Base-by-base conservation (phyloP, 2,888 invertebrate genomes). In the Mythimna loreyi region DNA sequence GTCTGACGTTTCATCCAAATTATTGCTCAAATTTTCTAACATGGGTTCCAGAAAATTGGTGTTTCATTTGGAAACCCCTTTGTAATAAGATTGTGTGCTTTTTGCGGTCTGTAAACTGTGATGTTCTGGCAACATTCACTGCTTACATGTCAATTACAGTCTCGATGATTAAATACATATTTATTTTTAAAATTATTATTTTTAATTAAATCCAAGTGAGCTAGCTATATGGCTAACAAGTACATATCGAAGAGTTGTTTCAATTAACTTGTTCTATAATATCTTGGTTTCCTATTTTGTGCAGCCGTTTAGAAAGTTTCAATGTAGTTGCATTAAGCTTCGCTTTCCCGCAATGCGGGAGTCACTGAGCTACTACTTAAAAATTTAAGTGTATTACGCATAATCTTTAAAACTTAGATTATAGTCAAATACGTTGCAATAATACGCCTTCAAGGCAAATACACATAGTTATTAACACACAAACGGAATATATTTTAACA, bases 401-500 rank as follows among this genome's bases (percentile, higher is more conserved):
- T 93, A 93, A 94, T 93, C 85, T 82, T 89, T 80, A 85, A 84
- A 83, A 66, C 73, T 89, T 92, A 92, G 92, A 85, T 87, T 84
- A 86, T 93, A 93, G 92, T 93, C 83, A 89, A 83, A 92, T 84
- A 85, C 80, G 94, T 93, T 94, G 94, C 94, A 95, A 95, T 94
- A 94, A 92, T 86, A 80, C 82, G 93, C 93, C 94, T 94, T 86
- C 87, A 93, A 93, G 93, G 93, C 87, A 85, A 82, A 82, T 72
- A 80, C 79, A 83, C 73, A 67, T 84, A 84, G 81, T 81, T 80
- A 75, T 74, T 80, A 82, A 81, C 82, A 83, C 81, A 82, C 85
- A 85, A 78, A 85, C 86, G 85, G 83, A 40, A 85, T 92, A 89
- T 89, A 91, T 86, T 88, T 82, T 86, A 84, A 87, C 85, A 82